phyloP scores from a whole-genome alignment of 2,113 vertebrate genomes.

The Phylloscopus trochilus region DNA sequence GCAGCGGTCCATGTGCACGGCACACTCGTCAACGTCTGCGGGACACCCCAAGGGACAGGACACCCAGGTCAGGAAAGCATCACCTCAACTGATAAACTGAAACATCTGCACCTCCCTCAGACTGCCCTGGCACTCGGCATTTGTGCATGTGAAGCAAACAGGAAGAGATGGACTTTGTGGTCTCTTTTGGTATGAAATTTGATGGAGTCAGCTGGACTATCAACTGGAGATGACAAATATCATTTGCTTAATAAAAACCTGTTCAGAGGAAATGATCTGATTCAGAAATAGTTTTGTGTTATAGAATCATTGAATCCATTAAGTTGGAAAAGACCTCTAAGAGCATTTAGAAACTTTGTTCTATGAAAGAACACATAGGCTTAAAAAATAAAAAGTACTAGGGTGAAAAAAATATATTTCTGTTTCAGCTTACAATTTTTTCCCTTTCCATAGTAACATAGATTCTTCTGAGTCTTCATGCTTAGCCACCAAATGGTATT shows the following conservation, averaged over 20 bases:
- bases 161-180: background rate
- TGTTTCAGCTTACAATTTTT: background rate
- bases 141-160: background rate
- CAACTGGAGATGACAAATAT: background rate
- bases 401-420: background rate
- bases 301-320: background rate
- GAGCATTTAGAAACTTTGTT: background rate
- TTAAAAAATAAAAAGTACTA: background rate
- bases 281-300: background rate
- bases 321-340: background rate
- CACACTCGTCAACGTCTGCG: conserved; percentile 76
- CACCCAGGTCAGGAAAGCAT: fast-evolving
- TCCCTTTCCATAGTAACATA: background rate
- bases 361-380: background rate
- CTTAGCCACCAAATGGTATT: background rate
- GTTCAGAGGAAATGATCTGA: background rate
- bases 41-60: background rate
- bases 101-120: background rate
- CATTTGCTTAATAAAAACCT: background rate
- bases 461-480: background rate
- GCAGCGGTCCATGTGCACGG: conserved; percentile 17
- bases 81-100: fast-evolving
- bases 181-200: background rate
- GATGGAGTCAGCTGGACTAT: background rate
- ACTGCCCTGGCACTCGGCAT: background rate